Evolutionary conservation across 2,797 vertebrate genomes (phyloP).

Genomic region (Hafferia zeledoni): DNA sequence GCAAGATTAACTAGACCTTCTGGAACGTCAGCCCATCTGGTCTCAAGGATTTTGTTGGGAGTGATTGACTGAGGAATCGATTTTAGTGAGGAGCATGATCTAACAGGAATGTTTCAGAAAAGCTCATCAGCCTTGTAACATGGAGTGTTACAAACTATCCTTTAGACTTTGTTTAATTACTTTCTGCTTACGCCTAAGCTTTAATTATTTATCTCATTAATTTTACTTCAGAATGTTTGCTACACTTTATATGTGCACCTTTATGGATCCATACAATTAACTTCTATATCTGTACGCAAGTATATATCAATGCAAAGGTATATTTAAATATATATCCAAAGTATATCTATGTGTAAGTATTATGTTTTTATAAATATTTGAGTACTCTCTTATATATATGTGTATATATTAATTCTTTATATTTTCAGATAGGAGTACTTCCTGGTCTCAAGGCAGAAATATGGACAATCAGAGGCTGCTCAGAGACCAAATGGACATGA

Average conservation of each 20-base stretch:
- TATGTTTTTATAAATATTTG: neutral
- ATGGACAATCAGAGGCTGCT: neutral
- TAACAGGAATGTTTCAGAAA: neutral
- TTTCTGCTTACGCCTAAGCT: neutral
- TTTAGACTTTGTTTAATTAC: neutral
- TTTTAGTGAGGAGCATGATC: neutral
- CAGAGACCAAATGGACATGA: neutral
- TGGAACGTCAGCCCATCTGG: rapidly evolving
- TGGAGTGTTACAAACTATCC: neutral
- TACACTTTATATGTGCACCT: neutral
- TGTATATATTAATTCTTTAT: neutral
- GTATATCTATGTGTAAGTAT: neutral
- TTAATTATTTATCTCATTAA: neutral
- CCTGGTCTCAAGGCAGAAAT: neutral
- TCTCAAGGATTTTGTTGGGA: neutral
- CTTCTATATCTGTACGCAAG: neutral
- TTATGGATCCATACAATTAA: neutral
- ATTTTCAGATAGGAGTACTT: neutral
- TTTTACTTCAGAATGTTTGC: neutral
- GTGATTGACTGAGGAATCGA: neutral
- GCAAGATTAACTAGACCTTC: neutral
- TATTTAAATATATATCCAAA: neutral
- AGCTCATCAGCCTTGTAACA: neutral
- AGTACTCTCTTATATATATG: rapidly evolving
- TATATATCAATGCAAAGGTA: neutral